Percentiles rank a stretch among this genome's conserved stretches.
Conservation (phyloP, 2,797 vertebrate species). For the Peromyscus nudipes region DNA sequence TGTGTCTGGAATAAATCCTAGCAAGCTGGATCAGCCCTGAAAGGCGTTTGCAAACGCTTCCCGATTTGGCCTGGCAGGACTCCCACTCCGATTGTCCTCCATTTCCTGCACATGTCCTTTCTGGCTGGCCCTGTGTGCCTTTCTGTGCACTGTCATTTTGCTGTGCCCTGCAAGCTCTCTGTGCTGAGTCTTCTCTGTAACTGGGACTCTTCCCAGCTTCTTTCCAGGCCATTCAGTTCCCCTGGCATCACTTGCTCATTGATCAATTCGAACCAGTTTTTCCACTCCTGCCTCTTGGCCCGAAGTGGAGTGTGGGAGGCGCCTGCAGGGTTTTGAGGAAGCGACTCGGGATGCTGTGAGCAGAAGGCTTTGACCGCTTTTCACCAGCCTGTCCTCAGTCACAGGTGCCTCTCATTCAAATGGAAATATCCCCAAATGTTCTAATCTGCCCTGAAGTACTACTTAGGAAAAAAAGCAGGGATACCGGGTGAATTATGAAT, state of each 20-base stretch:
- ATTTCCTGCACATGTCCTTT: constrained; percentile 69
- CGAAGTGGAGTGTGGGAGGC: constrained; percentile 54
- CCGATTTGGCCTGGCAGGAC: constrained; percentile 24
- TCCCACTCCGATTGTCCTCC: constrained; percentile 3
- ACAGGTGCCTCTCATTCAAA: constrained; percentile 58
- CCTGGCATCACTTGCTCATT: constrained; percentile 76
- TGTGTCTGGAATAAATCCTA: constrained; percentile 53
- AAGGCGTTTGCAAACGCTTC: constrained; percentile 57
- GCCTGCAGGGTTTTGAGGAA: constrained; percentile 72
- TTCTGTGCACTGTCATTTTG: not conserved
- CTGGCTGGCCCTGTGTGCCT: constrained; percentile 39
- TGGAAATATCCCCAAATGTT: constrained; percentile 50
- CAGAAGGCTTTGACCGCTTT: constrained; percentile 12
- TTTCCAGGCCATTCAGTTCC: constrained; percentile 74
- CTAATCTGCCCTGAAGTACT: constrained; percentile 50
- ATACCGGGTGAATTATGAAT: not conserved
- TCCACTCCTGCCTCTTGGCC: constrained; percentile 60
- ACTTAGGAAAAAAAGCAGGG: constrained; percentile 16
- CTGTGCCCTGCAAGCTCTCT: constrained; percentile 65
- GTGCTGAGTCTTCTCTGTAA: constrained; percentile 73
- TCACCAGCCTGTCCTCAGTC: constrained; percentile 48
- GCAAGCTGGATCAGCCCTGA: constrained; percentile 51
- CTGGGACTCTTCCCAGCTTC: constrained; percentile 79
- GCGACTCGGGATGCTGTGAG: constrained; percentile 5
- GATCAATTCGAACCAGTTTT: constrained; percentile 77